Percentiles rank a stretch among this genome's conserved stretches.
phyloP scores from a whole-genome alignment of 2,888 invertebrate species.

The Aporophyla lueneburgensis region DNA sequence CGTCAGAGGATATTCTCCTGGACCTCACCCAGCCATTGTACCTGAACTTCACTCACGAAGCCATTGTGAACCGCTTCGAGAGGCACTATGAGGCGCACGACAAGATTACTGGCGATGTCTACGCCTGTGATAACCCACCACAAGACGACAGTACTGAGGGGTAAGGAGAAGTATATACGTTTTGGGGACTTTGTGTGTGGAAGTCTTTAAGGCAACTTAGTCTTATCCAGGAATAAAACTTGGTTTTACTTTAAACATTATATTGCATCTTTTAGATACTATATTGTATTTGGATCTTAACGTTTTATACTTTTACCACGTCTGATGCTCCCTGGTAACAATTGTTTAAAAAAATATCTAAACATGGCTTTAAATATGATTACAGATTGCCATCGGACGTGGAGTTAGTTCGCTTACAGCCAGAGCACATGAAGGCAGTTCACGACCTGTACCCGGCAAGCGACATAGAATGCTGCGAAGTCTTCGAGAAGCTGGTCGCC shows the following conservation, averaged over 20 bases:
- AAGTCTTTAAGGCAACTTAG: not conserved
- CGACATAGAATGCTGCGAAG: conserved; percentile 96
- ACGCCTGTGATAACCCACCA: conserved; percentile 93
- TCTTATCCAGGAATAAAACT: not conserved
- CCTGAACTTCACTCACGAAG: conserved; percentile 96
- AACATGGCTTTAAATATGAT: conserved; percentile 9
- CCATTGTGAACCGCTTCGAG: conserved; percentile 94
- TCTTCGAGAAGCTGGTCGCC: conserved; percentile 95
- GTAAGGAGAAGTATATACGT: conserved; percentile 78
- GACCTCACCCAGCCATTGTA: conserved; percentile 95
- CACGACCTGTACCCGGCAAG: conserved; percentile 97
- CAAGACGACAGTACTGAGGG: conserved; percentile 91
- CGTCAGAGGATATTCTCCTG: conserved; percentile 94
- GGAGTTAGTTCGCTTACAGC: conserved; percentile 94
- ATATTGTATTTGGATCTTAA: not conserved
- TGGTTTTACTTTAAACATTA: not conserved
- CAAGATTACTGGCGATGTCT: conserved; percentile 95
- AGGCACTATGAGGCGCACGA: conserved; percentile 93
- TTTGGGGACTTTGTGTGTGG: not conserved
- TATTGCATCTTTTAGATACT: not conserved
- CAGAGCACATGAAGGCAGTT: conserved; percentile 95
- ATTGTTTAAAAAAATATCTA: not conserved
- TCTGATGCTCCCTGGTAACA: not conserved
- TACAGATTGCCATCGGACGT: conserved; percentile 92
- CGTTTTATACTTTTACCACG: not conserved